phyloP scores from a whole-genome alignment of 2,113 vertebrate genomes.

The Sialia sialis region DNA sequence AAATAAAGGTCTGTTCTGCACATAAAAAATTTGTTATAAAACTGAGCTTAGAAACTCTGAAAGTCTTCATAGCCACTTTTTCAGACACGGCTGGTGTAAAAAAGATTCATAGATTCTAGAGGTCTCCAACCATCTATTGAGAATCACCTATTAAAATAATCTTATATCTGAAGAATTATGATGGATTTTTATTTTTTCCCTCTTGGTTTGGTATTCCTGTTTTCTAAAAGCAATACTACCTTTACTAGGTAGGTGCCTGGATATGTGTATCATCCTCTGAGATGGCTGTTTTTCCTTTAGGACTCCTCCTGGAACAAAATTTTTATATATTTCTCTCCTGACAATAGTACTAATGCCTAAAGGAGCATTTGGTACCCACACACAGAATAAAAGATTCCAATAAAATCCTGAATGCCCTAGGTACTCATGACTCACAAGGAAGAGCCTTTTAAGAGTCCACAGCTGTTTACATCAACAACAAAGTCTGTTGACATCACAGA shows the following conservation, averaged over 20 bases:
- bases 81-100: not conserved
- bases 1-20: not conserved
- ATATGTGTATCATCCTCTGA: not conserved
- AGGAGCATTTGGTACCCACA: not conserved
- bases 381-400: not conserved
- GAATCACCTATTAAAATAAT: not conserved
- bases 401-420: not conserved
- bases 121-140: not conserved
- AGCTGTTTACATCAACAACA: not conserved
- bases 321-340: not conserved
- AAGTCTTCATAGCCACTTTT: not conserved
- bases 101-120: not conserved
- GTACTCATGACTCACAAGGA: constrained; percentile 16
- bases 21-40: not conserved
- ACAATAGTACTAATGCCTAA: not conserved
- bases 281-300: not conserved
- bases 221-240: not conserved
- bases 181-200: not conserved
- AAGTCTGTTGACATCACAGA: not conserved
- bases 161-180: not conserved
- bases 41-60: not conserved
- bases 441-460: not conserved
- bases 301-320: not conserved
- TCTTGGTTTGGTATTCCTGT: not conserved
- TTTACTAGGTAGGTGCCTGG: not conserved